A percentile compares a stretch with the other conserved stretches of the same genome.
Evolutionary conservation across 2,888 invertebrate species (phyloP).

Genomic region (Macroteleia sp.): DNA sequence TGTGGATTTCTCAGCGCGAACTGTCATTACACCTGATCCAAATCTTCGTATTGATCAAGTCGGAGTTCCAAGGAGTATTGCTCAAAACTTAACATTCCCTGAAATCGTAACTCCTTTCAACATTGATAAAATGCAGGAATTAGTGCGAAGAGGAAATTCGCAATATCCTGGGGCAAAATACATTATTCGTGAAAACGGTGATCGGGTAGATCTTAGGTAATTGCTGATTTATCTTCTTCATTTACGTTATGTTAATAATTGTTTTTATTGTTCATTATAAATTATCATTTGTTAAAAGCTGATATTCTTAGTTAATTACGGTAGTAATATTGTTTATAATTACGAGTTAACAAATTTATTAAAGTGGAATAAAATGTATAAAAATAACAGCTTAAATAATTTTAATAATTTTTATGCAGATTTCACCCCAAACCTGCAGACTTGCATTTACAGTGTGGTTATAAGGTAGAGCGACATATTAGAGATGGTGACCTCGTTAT

Average conservation of each 20-base stretch:
- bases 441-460: conserved; percentile 97
- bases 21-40: conserved; percentile 98
- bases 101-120: conserved; percentile 99
- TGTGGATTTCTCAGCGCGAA: conserved; percentile 99
- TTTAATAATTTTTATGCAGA: conserved; percentile 82
- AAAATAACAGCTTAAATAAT: no score
- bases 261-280: no score
- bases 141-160: conserved; percentile 97
- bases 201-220: conserved; percentile 93
- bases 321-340: no score
- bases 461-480: conserved; percentile 97
- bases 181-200: conserved; percentile 99
- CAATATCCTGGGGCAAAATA: conserved; percentile 99
- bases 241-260: no score
- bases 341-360: no score
- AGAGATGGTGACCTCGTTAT: conserved; percentile 99
- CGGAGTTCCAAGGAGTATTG: conserved; percentile 98
- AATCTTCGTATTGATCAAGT: conserved; percentile 98
- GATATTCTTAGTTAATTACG: no score
- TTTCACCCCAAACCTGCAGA: conserved; percentile 99
- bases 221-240: background rate
- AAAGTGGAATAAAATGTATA: no score
- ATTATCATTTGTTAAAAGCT: no score
- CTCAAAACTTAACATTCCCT: conserved; percentile 99
- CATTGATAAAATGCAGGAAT: conserved; percentile 96